A percentile compares a stretch with the other conserved stretches of the same genome.
Evolutionary conservation across 37 sponge, comb jelly and placozoan species (phyloP).

Genomic region (Agelas oroides): DNA sequence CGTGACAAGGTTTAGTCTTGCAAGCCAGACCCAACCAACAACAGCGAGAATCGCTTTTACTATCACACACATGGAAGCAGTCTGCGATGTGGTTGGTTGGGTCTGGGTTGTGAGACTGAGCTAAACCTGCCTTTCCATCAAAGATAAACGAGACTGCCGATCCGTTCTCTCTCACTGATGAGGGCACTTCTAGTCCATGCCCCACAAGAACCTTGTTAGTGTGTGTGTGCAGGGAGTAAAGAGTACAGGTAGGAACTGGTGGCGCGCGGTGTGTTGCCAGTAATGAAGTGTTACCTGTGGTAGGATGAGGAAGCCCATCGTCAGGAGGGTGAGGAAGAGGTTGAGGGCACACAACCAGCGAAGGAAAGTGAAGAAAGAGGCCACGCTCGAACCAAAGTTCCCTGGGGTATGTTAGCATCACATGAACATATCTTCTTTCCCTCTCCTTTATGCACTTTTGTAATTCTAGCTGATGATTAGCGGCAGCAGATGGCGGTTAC

Average conservation of each 20-base stretch:
- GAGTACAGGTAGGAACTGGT: background rate
- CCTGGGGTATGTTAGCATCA: conserved; percentile 32
- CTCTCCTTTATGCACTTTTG: background rate
- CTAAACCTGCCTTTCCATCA: conserved; percentile 74
- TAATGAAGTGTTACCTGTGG: conserved; percentile 68
- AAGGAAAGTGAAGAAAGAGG: conserved; percentile 78
- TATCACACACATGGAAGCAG: no score
- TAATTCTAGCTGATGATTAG: no score
- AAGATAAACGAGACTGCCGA: conserved; percentile 72
- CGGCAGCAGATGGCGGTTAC: no score
- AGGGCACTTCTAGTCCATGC: conserved; percentile 56
- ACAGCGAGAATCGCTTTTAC: no score
- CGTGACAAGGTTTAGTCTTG: no score
- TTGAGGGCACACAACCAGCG: conserved; percentile 85
- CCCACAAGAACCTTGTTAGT: conserved; percentile 51
- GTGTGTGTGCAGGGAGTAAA: background rate
- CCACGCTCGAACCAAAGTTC: conserved; percentile 84
- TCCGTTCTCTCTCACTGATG: conserved; percentile 19
- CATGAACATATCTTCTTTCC: background rate
- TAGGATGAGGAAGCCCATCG: conserved; percentile 57
- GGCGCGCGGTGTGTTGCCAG: background rate
- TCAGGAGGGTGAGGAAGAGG: conserved; percentile 49
- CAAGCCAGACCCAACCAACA: no score
- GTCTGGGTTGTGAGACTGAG: no score
- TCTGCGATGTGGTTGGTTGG: no score